Percentiles rank a stretch among this genome's conserved stretches.
Evolutionary conservation across 2,888 invertebrate genomes (phyloP).

Genomic region (Barypeithes pellucidus): DNA sequence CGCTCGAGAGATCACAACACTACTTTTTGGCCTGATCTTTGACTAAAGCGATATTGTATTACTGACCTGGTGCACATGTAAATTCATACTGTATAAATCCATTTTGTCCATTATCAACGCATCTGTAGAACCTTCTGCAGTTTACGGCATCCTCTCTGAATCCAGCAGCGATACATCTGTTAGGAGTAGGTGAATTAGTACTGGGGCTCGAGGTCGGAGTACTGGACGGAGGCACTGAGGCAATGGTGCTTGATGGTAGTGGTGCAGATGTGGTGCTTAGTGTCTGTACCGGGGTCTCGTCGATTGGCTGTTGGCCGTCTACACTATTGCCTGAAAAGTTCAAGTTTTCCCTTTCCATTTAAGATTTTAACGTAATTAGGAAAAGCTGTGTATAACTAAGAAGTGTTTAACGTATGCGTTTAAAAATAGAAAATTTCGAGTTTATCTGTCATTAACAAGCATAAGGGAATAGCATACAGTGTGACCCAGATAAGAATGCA

Average conservation of each 20-base stretch:
- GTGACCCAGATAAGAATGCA: too few species aligned
- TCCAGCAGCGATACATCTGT: slow-evolving; percentile 71
- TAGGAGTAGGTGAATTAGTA: slow-evolving; percentile 54
- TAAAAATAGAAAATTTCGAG: too few species aligned
- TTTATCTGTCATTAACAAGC: too few species aligned
- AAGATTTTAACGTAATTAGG: too few species aligned
- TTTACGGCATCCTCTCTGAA: slow-evolving; percentile 82
- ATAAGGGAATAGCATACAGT: too few species aligned
- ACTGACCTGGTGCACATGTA: slow-evolving; percentile 75
- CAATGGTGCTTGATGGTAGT: slow-evolving; percentile 50
- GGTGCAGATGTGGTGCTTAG: slow-evolving; percentile 44
- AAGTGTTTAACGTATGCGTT: too few species aligned
- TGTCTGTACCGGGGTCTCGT: slow-evolving; percentile 33
- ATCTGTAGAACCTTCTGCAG: slow-evolving; percentile 84
- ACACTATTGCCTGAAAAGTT: slow-evolving; percentile 24
- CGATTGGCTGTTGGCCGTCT: slow-evolving; percentile 3
- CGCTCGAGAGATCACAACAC: too few species aligned
- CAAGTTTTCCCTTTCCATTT: too few species aligned
- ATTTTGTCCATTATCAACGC: slow-evolving; percentile 77
- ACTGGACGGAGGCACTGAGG: slow-evolving; percentile 44
- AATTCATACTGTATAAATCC: slow-evolving; percentile 81
- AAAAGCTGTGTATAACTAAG: too few species aligned
- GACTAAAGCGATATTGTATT: background rate
- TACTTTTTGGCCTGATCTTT: too few species aligned
- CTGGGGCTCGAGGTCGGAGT: slow-evolving; percentile 43